Evolutionary conservation across 1,140 invertebrate genomes (phyloP), one percentile per base, ranked within the genome.

Genomic region (Archivesica marissinica): DNA sequence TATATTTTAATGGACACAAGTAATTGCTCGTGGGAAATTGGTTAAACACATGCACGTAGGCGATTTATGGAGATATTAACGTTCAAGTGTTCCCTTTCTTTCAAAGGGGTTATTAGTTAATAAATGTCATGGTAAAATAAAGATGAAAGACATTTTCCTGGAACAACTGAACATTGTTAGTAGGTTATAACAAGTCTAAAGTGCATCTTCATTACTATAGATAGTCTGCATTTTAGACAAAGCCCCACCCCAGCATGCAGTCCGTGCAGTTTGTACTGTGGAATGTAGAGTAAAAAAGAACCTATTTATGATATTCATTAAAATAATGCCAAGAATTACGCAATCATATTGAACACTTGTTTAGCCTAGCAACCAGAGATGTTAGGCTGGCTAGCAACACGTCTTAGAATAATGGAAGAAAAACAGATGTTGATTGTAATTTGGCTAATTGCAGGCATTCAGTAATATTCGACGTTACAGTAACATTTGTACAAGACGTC

Each of bases 101-200:
- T 64, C 28, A 64, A 64, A 64, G 59, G 15, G 59, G n/a, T 64
- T 3, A 64, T 35, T 64, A 35, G 59, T 7, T 7, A 13, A 64
- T 64, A 64, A 64, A 64, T 33, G 59, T 64, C 59, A 64, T 11
- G 38, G 59, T 64, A 64, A 64, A 64, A 64, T 35, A 20, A 64
- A 35, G 30, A 64, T 64, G 59, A 64, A 64, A 64, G 59, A 9
- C 20, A 35, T 17, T 30, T 35, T 64, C 33, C 1, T 33, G 20
- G 59, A 35, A 35, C n/a, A 6, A 28, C 9, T 17, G 33, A 6
- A 6, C 33, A 11, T 59, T 59, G 25, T 59, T 59, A 9, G 25
- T 28, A 6, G 9, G 1, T 59, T 28, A 4, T 25, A 13, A 2
- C 1, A 30, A 30, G 2, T 59, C 7, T 28, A 25, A 7, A 20